Base-by-base conservation (phyloP, 1,140 invertebrate genomes). In the Scaptomyza montana region DNA sequence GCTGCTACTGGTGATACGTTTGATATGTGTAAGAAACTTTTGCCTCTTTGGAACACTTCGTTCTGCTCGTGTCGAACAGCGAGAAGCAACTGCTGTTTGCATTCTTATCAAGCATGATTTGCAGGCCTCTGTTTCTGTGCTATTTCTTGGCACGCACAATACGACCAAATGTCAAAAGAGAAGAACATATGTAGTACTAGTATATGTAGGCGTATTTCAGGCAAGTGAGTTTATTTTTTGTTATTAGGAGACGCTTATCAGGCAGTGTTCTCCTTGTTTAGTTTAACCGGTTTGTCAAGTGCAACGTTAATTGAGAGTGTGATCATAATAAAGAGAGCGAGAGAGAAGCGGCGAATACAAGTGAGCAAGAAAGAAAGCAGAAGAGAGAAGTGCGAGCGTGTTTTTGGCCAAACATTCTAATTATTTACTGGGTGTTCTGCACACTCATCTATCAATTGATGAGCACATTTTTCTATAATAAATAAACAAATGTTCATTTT, bases 11-110 rank as follows among this genome's bases (percentile, higher is more conserved):
- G 5, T 28, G 5, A 10, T 41, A 39, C 21, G 25, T 25, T 9
- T 21, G 12, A 9, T 10, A 55, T 39, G 16, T 39, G 9, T 49
- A 5, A 36, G 9, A 57, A 47, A 12, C 21, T 43, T 36, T 36
- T 8, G 49, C 43, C 51, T 21, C 43, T 50, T 47, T 55, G 51
- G 7, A 6, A 33, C 30, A 25, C 19, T 43, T 43, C 12, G 65
- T 49, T 64, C 55, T 61, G 55, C 39, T 41, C 62, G 55, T 30
- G 12, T 25, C 51, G 50, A 66, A 54, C 55, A 55, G 41, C 73
- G 54, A 71, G 55, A 55, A 68, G 72, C 60, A 72, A 79, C 71
- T 87, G 82, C 84, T 87, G 82, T 89, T 84, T 74, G 68, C 65
- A 36, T 77, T 80, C 78, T 86, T 80, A 80, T 86, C 85, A 69